phyloP scores from a whole-genome alignment of 2,888 invertebrate species.

The Andrena haemorrhoa region DNA sequence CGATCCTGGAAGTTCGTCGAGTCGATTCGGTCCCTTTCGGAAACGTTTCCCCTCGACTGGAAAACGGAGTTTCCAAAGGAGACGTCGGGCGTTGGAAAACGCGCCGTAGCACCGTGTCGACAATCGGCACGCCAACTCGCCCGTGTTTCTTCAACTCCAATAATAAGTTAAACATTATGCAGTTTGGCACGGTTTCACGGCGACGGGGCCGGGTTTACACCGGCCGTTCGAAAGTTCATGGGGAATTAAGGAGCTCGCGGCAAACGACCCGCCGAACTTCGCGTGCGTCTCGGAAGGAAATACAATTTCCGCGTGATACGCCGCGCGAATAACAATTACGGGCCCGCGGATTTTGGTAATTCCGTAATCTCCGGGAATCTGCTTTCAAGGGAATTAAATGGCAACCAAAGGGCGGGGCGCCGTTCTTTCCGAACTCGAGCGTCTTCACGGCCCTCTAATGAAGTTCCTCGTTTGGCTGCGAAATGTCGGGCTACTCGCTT shows the following conservation, averaged over 20 bases:
- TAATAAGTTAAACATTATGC: constrained; percentile 34
- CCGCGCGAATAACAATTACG: constrained; percentile 39
- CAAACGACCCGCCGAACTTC: constrained; percentile 25
- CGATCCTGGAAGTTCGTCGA: neutral
- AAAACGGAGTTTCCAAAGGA: neutral
- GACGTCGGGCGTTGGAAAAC: constrained; percentile 6
- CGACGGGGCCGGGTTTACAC: constrained; percentile 18
- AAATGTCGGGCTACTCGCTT: too few relatives aligned
- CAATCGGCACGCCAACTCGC: constrained; percentile 25
- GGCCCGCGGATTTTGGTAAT: constrained; percentile 33
- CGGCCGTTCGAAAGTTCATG: constrained; percentile 42
- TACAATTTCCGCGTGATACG: constrained; percentile 33
- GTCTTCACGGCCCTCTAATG: neutral
- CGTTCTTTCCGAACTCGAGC: neutral
- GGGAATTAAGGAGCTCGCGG: constrained; percentile 39
- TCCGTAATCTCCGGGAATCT: constrained; percentile 35
- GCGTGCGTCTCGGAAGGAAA: constrained; percentile 32
- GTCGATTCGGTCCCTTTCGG: constrained; percentile 4
- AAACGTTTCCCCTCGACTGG: constrained; percentile 16
- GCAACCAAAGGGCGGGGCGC: neutral
- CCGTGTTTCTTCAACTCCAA: constrained; percentile 31
- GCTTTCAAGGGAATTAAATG: constrained; percentile 25
- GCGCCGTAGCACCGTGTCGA: constrained; percentile 2
- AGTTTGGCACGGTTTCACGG: constrained; percentile 41
- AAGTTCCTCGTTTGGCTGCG: neutral